Percentiles rank a stretch among this genome's conserved stretches.
phyloP scores from a whole-genome alignment of 2,888 invertebrate species.

The Molorchus minor region DNA sequence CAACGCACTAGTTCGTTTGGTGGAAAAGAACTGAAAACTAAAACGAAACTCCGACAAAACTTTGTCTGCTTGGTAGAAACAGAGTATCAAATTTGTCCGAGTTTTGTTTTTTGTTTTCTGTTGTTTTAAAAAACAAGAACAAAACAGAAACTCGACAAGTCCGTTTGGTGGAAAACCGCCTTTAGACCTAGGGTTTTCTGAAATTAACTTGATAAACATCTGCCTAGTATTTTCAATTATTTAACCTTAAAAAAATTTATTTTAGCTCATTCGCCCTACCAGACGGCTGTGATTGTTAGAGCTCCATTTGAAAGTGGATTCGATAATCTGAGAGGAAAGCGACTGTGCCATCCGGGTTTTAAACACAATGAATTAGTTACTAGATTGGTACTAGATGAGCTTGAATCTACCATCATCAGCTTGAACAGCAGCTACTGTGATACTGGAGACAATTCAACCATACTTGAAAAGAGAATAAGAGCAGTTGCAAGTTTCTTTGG shows the following conservation, averaged over 20 bases:
- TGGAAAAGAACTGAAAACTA: too few relatives aligned
- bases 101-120: too few relatives aligned
- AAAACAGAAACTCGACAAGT: too few relatives aligned
- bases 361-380: constrained; percentile 67
- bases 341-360: constrained; percentile 75
- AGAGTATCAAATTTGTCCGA: too few relatives aligned
- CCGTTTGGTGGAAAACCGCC: too few relatives aligned
- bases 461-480: constrained; percentile 70
- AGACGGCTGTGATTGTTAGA: constrained; percentile 70
- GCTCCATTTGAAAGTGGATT: constrained; percentile 63
- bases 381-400: constrained; percentile 68
- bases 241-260: constrained; percentile 7
- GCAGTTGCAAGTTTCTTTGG: constrained; percentile 72
- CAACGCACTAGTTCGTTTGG: too few relatives aligned
- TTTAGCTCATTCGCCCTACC: constrained; percentile 60
- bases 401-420: constrained; percentile 62
- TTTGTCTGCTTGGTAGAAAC: too few relatives aligned
- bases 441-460: constrained; percentile 55
- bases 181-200: too few relatives aligned
- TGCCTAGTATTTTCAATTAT: constrained; percentile 5
- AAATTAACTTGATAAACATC: too few relatives aligned
- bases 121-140: too few relatives aligned
- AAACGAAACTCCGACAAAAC: too few relatives aligned
- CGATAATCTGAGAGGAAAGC: constrained; percentile 64
- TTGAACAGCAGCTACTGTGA: constrained; percentile 42